These are phyloP conservation scores for Bombus difficillimus DNA, from an alignment of 1,140 invertebrate species.

Conservation along the genomic window DNA sequence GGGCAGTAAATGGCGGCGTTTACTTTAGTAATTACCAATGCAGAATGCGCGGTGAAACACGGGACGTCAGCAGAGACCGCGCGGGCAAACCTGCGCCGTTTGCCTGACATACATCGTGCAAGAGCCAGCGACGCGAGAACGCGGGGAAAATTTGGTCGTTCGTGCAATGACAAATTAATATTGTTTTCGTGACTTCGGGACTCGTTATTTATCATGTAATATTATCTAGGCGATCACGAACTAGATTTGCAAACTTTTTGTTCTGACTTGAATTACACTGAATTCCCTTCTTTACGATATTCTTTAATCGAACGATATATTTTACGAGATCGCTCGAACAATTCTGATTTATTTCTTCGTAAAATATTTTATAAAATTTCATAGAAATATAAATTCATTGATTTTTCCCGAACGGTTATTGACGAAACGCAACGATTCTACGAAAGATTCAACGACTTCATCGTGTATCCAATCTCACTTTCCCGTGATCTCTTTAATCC, in stretches of 20 bases:
- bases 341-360: neutral
- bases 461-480: neutral
- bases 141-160: constrained; percentile 57
- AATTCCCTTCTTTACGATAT: neutral
- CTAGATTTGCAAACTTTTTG: neutral
- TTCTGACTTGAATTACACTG: no score
- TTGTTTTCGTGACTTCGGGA: constrained; percentile 55
- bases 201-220: constrained; percentile 49
- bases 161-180: constrained; percentile 65
- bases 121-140: neutral
- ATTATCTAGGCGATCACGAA: neutral
- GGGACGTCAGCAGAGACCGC: constrained; percentile 58
- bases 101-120: constrained; percentile 25
- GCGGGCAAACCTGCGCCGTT: constrained; percentile 12
- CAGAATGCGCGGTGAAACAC: constrained; percentile 54
- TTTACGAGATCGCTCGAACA: no score
- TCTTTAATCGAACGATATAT: neutral
- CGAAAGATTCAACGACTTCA: neutral
- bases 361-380: neutral
- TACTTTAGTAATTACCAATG: constrained; percentile 68
- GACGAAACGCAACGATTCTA: no score
- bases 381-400: neutral
- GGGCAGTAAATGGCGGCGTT: constrained; percentile 40
- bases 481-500: neutral
- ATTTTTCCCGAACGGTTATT: neutral